Conservation (phyloP, 1,140 invertebrate genomes). For the Brachionus plicatilis region DNA sequence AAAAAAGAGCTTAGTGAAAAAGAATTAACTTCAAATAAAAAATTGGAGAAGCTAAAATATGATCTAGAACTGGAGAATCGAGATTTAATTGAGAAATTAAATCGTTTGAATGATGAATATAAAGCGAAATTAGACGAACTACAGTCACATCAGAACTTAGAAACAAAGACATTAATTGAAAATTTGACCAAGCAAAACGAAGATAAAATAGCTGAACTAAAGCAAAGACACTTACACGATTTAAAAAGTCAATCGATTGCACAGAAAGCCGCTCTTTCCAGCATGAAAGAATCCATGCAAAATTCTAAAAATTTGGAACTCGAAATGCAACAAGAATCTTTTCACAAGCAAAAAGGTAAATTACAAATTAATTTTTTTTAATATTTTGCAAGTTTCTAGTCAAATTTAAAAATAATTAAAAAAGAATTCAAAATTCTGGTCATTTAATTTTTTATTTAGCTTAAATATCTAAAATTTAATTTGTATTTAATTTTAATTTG, state of each 20-base stretch:
- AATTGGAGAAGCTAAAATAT: conserved; percentile 12
- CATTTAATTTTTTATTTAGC: not conserved
- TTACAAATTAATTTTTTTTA: conserved; percentile 39
- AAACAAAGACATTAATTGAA: conserved; percentile 25
- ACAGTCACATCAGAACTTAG: not conserved
- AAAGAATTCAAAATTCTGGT: not conserved
- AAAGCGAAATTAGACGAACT: conserved; percentile 18
- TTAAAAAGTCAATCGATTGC: conserved; percentile 49
- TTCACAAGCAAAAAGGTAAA: conserved; percentile 43
- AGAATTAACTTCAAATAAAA: conserved; percentile 11
- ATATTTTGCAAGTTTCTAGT: not conserved
- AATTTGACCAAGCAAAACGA: conserved; percentile 5
- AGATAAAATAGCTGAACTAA: conserved; percentile 43
- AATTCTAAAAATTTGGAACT: conserved; percentile 42
- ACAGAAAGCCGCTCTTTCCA: conserved; percentile 47
- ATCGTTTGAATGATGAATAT: conserved; percentile 26
- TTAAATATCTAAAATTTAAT: too few relatives aligned
- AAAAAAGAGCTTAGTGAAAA: conserved; percentile 34
- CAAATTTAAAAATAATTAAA: too few relatives aligned
- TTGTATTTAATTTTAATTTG: too few relatives aligned
- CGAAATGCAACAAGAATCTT: conserved; percentile 42
- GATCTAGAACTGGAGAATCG: conserved; percentile 26
- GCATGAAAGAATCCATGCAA: conserved; percentile 34
- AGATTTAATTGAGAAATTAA: conserved; percentile 28
- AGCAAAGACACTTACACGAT: conserved; percentile 47